phyloP scores from a whole-genome alignment of 2,113 vertebrate genomes.

The Ceyx cyanopectus region DNA sequence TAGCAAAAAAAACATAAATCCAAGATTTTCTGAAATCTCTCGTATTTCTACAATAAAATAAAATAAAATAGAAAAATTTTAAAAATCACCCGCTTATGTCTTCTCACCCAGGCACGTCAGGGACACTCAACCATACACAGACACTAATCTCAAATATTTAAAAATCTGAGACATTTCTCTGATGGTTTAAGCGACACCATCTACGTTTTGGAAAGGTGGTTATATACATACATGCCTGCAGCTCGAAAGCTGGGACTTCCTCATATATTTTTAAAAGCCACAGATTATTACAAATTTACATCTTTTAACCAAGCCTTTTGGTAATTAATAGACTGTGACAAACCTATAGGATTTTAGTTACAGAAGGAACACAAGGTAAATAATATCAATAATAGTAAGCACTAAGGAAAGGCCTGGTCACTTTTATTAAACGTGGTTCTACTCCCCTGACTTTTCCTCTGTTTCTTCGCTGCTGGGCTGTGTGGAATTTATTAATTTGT shows the following conservation, averaged over 20 bases:
- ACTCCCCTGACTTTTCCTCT: slow-evolving; percentile 84
- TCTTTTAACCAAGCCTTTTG: slow-evolving; percentile 71
- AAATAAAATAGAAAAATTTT: not conserved
- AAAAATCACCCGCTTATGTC: not conserved
- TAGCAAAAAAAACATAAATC: not conserved
- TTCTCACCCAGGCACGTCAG: not conserved
- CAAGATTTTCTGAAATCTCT: not conserved
- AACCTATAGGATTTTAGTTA: slow-evolving; percentile 49
- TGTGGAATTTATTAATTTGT: slow-evolving; percentile 86
- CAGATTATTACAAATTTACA: slow-evolving; percentile 61
- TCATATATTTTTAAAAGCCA: slow-evolving; percentile 60
- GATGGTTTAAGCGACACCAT: not conserved
- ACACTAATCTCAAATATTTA: slow-evolving; percentile 1
- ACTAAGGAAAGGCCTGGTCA: slow-evolving; percentile 66
- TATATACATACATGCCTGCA: not conserved
- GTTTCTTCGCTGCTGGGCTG: slow-evolving; percentile 82
- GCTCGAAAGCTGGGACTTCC: slow-evolving; percentile 10
- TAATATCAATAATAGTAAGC: slow-evolving; percentile 60
- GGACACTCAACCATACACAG: not conserved
- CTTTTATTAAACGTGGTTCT: slow-evolving; percentile 67
- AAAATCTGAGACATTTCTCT: not conserved
- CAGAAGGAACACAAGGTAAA: slow-evolving; percentile 49
- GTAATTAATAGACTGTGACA: slow-evolving; percentile 58
- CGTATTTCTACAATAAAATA: not conserved
- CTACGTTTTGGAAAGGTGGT: not conserved